Conservation (phyloP, 64 coral and sea anemone species). For the Stylophora pistillata region DNA sequence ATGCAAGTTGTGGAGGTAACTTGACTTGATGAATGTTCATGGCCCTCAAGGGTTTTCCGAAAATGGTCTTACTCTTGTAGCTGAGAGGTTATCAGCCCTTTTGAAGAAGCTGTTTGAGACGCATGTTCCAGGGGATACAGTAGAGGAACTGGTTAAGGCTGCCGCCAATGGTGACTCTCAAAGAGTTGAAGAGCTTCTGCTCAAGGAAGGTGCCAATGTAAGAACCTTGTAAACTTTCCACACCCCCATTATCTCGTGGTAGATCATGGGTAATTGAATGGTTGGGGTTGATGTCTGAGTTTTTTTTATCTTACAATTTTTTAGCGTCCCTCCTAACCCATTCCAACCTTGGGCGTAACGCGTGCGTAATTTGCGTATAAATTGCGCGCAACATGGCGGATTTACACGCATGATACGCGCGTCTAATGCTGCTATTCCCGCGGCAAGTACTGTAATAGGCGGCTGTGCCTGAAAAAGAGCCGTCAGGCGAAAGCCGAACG, state of each 20-base stretch:
- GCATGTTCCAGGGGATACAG: conserved; percentile 90
- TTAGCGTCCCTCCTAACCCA: not conserved
- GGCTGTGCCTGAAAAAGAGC: no score
- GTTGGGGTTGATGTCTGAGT: no score
- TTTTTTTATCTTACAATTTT: no score
- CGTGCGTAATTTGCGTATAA: no score
- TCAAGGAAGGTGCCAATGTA: conserved; percentile 82
- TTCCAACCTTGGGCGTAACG: no score
- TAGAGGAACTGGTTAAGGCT: conserved; percentile 96
- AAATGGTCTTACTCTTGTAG: not conserved
- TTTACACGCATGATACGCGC: no score
- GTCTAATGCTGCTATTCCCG: no score
- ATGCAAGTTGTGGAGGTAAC: not conserved
- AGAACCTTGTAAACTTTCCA: not conserved
- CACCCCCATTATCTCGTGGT: no score
- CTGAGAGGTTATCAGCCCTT: conserved; percentile 85
- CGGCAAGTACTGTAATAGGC: no score
- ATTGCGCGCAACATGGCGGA: no score
- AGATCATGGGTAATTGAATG: no score
- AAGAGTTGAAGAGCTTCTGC: conserved; percentile 76
- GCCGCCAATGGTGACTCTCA: conserved; percentile 91
- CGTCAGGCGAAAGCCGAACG: no score
- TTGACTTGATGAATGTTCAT: not conserved
- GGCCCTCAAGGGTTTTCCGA: not conserved
- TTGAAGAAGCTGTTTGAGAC: conserved; percentile 99